A percentile compares a stretch with the other conserved stretches of the same genome.
phyloP scores from a whole-genome alignment of 2,797 vertebrate genomes.

The Podarcis siculus region DNA sequence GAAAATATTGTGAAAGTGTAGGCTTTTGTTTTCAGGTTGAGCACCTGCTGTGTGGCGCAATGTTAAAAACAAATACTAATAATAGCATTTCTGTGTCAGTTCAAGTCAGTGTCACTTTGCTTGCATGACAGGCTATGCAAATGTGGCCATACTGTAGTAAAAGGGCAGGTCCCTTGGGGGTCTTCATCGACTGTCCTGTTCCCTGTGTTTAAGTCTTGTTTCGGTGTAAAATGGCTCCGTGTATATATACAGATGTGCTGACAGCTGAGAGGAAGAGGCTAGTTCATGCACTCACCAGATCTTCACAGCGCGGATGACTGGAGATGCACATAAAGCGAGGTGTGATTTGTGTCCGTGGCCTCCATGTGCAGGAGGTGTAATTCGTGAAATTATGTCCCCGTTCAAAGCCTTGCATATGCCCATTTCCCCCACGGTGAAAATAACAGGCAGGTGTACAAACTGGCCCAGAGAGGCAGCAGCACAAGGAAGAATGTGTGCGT shows the following conservation, averaged over 20 bases:
- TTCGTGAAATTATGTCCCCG: neutral
- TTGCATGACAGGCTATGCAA: constrained; percentile 12
- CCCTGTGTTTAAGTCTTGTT: neutral
- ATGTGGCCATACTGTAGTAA: neutral
- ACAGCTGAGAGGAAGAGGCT: neutral
- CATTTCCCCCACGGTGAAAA: neutral
- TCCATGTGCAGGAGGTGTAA: neutral
- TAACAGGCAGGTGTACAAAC: neutral
- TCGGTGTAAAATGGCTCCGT: neutral
- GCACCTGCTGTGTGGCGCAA: neutral
- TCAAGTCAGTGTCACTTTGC: neutral
- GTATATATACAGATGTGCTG: neutral
- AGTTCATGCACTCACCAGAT: neutral
- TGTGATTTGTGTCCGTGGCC: neutral
- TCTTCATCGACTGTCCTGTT: neutral
- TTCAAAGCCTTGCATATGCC: neutral
- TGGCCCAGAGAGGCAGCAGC: neutral
- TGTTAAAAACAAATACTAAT: constrained; percentile 37
- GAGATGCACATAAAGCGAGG: neutral
- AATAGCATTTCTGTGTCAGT: neutral
- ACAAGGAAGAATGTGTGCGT: neutral
- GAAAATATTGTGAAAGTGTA: neutral
- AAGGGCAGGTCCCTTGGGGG: constrained; percentile 1
- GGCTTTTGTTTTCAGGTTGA: constrained; percentile 12
- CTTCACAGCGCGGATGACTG: neutral